Conservation (phyloP, 2,888 invertebrate species). For the Sphecodes monilicornis region DNA sequence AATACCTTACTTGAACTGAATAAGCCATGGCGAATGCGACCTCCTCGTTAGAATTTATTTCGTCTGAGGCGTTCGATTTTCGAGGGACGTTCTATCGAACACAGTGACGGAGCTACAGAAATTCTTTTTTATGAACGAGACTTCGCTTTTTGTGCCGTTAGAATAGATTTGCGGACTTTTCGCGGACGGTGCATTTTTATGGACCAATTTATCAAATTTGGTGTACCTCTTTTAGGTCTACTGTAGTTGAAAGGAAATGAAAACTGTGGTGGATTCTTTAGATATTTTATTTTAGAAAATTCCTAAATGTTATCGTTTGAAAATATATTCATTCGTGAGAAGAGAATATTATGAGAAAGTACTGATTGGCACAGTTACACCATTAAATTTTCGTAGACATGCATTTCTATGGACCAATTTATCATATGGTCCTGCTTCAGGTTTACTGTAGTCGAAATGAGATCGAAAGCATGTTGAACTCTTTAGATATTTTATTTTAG, state of each 20-base stretch:
- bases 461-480: too few relatives aligned
- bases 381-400: too few relatives aligned
- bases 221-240: not conserved
- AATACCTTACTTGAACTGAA: not conserved
- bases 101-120: not conserved
- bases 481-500: too few relatives aligned
- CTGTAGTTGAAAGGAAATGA: not conserved
- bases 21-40: not conserved
- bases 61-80: not conserved
- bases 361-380: not conserved
- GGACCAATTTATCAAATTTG: not conserved
- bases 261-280: not conserved
- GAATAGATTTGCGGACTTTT: not conserved
- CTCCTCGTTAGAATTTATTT: not conserved
- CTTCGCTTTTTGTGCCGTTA: not conserved
- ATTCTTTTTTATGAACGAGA: not conserved
- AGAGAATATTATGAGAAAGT: not conserved
- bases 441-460: too few relatives aligned
- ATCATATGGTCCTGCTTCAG: too few relatives aligned
- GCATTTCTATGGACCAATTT: too few relatives aligned
- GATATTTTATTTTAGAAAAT: not conserved
- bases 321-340: not conserved
- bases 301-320: too few relatives aligned
- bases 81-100: not conserved
- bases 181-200: not conserved